Percentiles rank a stretch among this genome's conserved stretches.
Evolutionary conservation across 2,797 vertebrate species (phyloP).

Genomic region (Sebastes steindachneri): DNA sequence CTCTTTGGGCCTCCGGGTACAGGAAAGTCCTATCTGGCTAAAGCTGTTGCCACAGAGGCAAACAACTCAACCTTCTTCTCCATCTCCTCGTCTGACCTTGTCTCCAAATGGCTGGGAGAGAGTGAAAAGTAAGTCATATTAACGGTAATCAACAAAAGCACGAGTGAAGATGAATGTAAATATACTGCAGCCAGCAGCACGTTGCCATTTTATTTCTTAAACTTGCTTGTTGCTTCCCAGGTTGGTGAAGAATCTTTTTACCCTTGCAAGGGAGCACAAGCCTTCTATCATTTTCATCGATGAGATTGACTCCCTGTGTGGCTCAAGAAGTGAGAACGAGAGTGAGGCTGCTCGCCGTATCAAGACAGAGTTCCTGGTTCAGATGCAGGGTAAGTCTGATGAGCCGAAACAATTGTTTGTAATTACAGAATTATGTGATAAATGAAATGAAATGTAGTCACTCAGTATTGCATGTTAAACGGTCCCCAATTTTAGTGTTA

Average conservation of each 20-base stretch:
- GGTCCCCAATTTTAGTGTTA: neutral
- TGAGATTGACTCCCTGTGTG: constrained; percentile 97
- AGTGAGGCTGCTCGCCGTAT: constrained; percentile 97
- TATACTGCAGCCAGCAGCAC: neutral
- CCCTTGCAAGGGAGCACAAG: constrained; percentile 93
- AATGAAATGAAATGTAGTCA: neutral
- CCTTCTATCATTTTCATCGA: constrained; percentile 99
- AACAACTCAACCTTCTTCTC: constrained; percentile 99
- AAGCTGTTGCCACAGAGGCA: constrained; percentile 98
- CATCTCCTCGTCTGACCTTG: constrained; percentile 96
- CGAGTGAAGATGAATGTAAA: neutral
- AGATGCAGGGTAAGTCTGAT: constrained; percentile 92
- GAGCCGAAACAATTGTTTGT: neutral
- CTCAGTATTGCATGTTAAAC: neutral
- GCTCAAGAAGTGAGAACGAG: constrained; percentile 97
- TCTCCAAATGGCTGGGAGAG: constrained; percentile 99
- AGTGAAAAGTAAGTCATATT: constrained; percentile 94
- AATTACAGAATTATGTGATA: neutral
- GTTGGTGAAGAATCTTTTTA: constrained; percentile 97
- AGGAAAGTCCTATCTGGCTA: constrained; percentile 98
- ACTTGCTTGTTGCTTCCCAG: constrained; percentile 69
- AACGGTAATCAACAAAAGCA: neutral
- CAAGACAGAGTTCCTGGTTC: constrained; percentile 98
- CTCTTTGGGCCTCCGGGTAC: constrained; percentile 98
- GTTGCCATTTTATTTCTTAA: neutral